These are phyloP conservation scores for Anguilla anguilla DNA, from an alignment of 2,797 vertebrate genomes.

Conservation along the genomic window DNA sequence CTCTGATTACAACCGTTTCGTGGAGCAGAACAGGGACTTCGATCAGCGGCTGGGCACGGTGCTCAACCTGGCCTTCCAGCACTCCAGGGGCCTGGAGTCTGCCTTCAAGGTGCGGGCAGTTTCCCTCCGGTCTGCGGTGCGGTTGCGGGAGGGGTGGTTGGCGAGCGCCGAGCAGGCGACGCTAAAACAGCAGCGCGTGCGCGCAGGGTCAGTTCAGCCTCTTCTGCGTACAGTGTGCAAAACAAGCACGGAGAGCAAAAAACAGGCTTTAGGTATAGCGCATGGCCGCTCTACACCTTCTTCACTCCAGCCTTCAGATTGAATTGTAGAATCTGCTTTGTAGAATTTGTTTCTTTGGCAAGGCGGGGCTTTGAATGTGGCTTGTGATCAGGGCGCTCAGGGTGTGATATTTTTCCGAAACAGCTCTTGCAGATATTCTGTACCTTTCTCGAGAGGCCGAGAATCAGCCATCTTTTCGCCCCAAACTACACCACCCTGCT, in stretches of 20 bases:
- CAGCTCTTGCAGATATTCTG: slow-evolving; percentile 74
- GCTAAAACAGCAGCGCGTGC: slow-evolving; percentile 12
- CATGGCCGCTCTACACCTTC: neutral
- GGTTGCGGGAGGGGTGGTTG: slow-evolving; percentile 17
- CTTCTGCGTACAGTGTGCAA: neutral
- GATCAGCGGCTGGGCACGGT: slow-evolving; percentile 79
- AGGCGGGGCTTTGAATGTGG: neutral
- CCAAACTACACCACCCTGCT: slow-evolving; percentile 70
- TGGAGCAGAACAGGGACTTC: slow-evolving; percentile 79
- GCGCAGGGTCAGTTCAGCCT: slow-evolving; percentile 20
- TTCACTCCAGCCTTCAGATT: neutral
- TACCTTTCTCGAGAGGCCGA: slow-evolving; percentile 71
- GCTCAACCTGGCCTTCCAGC: slow-evolving; percentile 79
- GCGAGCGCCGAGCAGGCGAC: neutral
- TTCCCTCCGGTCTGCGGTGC: slow-evolving; percentile 36
- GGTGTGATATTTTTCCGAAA: slow-evolving; percentile 21
- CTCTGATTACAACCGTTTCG: slow-evolving; percentile 66
- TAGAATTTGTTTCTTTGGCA: slow-evolving; percentile 6
- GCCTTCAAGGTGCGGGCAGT: slow-evolving; percentile 71
- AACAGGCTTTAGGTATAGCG: neutral
- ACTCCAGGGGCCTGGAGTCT: slow-evolving; percentile 75
- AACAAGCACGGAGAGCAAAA: slow-evolving; percentile 8
- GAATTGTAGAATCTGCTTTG: neutral
- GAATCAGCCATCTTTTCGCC: slow-evolving; percentile 69
- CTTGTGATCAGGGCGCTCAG: neutral